These are phyloP conservation scores for Antechinus flavipes DNA, from an alignment of 2,113 vertebrate species.

Conservation along the genomic window DNA sequence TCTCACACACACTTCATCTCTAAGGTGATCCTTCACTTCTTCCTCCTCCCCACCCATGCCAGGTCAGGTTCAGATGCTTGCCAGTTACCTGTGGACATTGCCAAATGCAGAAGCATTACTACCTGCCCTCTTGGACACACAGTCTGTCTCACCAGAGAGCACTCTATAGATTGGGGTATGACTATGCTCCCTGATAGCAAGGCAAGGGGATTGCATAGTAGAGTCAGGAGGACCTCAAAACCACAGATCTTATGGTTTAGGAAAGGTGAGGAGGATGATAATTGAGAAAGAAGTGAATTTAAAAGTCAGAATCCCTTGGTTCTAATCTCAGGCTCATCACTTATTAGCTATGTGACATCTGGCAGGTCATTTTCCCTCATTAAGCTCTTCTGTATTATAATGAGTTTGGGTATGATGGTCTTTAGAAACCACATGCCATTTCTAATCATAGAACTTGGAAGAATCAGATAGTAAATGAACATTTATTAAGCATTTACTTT, in stretches of 20 bases:
- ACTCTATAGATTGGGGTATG: constrained; percentile 65
- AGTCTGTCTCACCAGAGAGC: constrained; percentile 49
- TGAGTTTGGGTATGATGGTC: no score
- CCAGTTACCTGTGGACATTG: constrained; percentile 55
- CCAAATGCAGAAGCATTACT: neutral
- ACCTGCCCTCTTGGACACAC: neutral
- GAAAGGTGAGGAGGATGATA: neutral
- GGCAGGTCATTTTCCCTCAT: no score
- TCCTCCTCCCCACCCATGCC: neutral
- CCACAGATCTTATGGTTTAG: neutral
- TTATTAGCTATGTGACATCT: no score
- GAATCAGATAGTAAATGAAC: no score
- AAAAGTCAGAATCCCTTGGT: neutral
- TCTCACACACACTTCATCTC: no score
- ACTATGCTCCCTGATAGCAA: rapidly evolving
- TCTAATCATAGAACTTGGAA: no score
- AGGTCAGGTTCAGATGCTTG: constrained; percentile 67
- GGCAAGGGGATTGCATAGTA: no score
- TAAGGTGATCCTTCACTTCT: no score
- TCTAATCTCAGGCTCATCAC: no score
- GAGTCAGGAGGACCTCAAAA: neutral
- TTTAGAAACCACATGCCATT: no score
- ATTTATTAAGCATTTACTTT: no score
- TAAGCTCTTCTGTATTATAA: no score
- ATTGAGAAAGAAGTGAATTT: neutral